A percentile compares a stretch with the other conserved stretches of the same genome.
Conservation (phyloP, 2,113 vertebrate genomes). For the Amblyornis subalaris region DNA sequence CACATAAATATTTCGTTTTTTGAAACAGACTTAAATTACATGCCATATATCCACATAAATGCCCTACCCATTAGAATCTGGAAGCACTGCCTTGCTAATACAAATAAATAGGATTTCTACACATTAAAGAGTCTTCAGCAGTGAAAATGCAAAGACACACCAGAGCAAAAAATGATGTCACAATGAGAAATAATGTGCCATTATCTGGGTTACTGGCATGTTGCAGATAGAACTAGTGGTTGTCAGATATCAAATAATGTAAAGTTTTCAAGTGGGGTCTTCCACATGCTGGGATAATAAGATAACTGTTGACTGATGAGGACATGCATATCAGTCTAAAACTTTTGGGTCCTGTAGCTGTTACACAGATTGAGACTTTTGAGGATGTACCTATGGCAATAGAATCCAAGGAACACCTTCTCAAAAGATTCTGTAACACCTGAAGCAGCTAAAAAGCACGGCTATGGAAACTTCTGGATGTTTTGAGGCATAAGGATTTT, state of each 20-base stretch:
- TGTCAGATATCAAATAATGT: not conserved
- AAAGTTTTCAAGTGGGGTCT: not conserved
- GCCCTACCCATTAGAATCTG: not conserved
- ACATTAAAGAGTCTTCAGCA: not conserved
- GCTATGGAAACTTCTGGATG: not conserved
- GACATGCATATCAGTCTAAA: accelerated
- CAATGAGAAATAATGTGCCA: not conserved
- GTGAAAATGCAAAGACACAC: not conserved
- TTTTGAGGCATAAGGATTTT: not conserved
- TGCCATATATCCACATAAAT: not conserved
- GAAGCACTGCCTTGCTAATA: not conserved
- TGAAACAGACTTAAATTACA: not conserved
- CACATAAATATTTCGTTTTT: not conserved
- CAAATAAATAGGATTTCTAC: not conserved
- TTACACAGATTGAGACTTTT: not conserved
- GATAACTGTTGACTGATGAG: not conserved
- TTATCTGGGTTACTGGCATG: not conserved
- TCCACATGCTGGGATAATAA: not conserved
- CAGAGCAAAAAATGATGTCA: not conserved
- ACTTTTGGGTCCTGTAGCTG: not conserved
- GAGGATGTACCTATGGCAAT: accelerated
- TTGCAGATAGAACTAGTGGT: not conserved
- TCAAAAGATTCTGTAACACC: not conserved
- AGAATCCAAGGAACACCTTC: not conserved
- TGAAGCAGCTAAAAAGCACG: not conserved